Base-by-base conservation (phyloP, 2,888 invertebrate genomes). In the Habrosyne pyritoides region DNA sequence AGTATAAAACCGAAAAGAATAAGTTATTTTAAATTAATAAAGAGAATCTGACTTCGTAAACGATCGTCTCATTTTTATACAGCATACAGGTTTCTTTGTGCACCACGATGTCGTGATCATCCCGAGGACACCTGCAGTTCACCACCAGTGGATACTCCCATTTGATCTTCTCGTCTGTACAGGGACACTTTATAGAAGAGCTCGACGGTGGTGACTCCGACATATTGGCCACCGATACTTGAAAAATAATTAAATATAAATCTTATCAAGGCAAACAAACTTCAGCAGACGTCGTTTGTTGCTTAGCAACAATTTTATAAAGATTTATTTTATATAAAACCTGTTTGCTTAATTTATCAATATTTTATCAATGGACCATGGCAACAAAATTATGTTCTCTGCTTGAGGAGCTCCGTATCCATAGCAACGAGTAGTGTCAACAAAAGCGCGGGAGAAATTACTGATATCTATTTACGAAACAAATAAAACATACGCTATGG, bases 41-140 rank as follows among this genome's bases (percentile, higher is more conserved):
- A 33, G n/a, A 1, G 1, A 3, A 18, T 18, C 42, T 42, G 12
- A 42, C 42, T 18, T 42, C 42, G 59, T 73, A 87, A 30, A 84
- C 71, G 36, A 90, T 75, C 10, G 54, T 76, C 60, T 91, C 90
- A 59, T 87, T 83, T 64, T 75, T 89, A 67, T 62, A 89, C 55
- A 86, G 55, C 5, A 88, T 68, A 56, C 91, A 91, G 1, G 70
- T 64, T 4, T 83, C 79, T 21, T 81, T 71, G 54, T 91, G 91
- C 10, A 86, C 67, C 14, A 85, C 78, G 26, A 91, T 75, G 2
- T 71, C 86, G 48, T 82, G 81, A 1, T 84, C 84, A 53, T 88
- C 87, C 10, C 78, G 71, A 0, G 87, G 84, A 36, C 91, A 91
- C 36, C 62, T 67, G 69, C 90, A 91, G 42, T 65, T 53, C 0